Conservation (phyloP, 2,113 vertebrate genomes). For the Murina feae region DNA sequence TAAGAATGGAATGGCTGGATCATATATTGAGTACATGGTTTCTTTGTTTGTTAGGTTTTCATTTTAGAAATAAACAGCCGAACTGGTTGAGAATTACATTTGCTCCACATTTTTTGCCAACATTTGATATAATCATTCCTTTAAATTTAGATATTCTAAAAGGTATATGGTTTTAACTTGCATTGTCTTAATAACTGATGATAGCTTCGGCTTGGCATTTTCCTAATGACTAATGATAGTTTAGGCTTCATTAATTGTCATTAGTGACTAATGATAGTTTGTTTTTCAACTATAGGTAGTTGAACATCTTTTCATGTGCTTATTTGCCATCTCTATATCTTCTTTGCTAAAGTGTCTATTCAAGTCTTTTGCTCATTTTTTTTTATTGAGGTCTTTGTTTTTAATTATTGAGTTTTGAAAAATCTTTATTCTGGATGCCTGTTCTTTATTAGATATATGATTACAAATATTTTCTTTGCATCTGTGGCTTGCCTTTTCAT, state of each 20-base stretch:
- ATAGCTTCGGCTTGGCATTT: neutral
- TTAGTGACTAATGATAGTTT: slow-evolving; percentile 24
- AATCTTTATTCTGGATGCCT: neutral
- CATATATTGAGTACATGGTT: neutral
- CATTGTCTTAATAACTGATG: neutral
- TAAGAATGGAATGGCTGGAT: neutral
- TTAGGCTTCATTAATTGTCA: slow-evolving; percentile 28
- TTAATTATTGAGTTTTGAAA: neutral
- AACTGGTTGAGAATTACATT: neutral
- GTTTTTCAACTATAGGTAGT: neutral
- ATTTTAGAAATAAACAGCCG: neutral
- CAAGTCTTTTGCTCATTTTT: slow-evolving; percentile 12
- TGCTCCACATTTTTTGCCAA: neutral
- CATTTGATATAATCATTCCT: neutral
- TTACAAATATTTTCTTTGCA: neutral
- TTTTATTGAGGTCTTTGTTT: neutral
- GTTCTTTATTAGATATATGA: neutral
- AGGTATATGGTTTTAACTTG: neutral
- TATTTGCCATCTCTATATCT: slow-evolving; percentile 20
- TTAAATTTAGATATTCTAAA: neutral
- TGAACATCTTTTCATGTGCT: neutral
- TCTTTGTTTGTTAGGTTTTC: neutral
- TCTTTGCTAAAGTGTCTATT: neutral
- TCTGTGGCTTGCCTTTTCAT: neutral
- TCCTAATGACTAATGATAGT: neutral